Base-by-base conservation (phyloP, 2,113 vertebrate species). In the Oryzias woworae region DNA sequence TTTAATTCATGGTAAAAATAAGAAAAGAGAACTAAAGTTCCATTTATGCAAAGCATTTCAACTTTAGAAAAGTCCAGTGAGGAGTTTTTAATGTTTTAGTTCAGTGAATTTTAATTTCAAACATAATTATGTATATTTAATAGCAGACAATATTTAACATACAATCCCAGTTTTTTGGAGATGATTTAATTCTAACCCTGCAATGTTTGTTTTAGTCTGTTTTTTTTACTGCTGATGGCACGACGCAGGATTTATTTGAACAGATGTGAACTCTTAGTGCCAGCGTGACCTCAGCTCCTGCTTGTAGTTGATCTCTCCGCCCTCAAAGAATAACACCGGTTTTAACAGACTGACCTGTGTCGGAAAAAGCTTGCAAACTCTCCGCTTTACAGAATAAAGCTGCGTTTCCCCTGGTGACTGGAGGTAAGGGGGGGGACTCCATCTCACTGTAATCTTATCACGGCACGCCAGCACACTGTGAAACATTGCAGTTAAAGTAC, bases 211-310 rank as follows among this genome's bases (percentile, higher is more conserved):
- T 14, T 71, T 18, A 14, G 52, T 61, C 78, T 81, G 60, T 86
- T 52, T 26, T 88, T 83, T 78, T 85, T 76, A 82, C 61, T 82
- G 80, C 80, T 85, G 87, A 82, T 85, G 80, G 75, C 86, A 84
- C 77, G 66, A 64, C 58, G 81, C 51, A 84, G 74, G 77, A 88
- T 89, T 91, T 88, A 91, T 89, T 90, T 89, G 77, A 87, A 90
- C 88, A 88, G 91, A 91, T 91, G 85, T 91, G 86, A 88, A 86
- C 85, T 81, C 75, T 78, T 74, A 41, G 66, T 86, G 67, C 79
- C 75, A 77, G 73, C 61, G 36, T 86, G 84, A 87, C 85, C 87
- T 85, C 77, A 75, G 80, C 82, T 81, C 86, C 81, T 66, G 77
- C 81, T 87, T 81, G 81, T 66, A 74, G 81, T 78, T 87, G 82